phyloP scores from a whole-genome alignment of 2,888 invertebrate species.

The Pterobdella sp. region DNA sequence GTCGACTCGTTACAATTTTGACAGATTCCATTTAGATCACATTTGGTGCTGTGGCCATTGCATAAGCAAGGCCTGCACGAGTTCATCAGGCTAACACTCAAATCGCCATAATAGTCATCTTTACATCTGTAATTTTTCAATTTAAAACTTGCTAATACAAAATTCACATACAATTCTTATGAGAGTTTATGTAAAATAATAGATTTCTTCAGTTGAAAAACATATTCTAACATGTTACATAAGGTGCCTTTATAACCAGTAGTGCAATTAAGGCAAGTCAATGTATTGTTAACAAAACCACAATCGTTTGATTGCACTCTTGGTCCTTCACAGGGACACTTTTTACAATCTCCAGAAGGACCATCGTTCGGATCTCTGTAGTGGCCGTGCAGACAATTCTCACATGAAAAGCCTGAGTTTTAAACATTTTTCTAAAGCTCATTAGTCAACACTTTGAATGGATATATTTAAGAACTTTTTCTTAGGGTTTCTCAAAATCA shows the following conservation, averaged over 20 bases:
- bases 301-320: conserved; percentile 14
- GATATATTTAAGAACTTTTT: no score
- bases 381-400: conserved; percentile 18
- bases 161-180: no score
- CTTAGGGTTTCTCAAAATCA: no score
- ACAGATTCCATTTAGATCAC: conserved; percentile 75
- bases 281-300: conserved; percentile 9
- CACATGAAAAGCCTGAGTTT: conserved; percentile 20
- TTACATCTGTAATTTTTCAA: conserved; percentile 58
- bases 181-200: no score
- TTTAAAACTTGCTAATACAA: no score
- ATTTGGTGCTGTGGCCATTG: conserved; percentile 75
- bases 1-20: conserved; percentile 54
- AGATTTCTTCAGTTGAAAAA: no score
- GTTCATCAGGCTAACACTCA: conserved; percentile 60
- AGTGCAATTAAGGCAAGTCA: conserved; percentile 25
- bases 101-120: conserved; percentile 77
- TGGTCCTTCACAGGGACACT: conserved; percentile 23
- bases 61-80: conserved; percentile 68
- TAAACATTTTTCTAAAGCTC: no score
- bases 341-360: not conserved
- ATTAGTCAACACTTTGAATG: no score
- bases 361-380: conserved; percentile 26
- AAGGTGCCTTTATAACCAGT: conserved; percentile 19
- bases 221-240: conserved; percentile 18